Conservation (phyloP, 2,888 invertebrate species). For the Onthophagus sagittarius region DNA sequence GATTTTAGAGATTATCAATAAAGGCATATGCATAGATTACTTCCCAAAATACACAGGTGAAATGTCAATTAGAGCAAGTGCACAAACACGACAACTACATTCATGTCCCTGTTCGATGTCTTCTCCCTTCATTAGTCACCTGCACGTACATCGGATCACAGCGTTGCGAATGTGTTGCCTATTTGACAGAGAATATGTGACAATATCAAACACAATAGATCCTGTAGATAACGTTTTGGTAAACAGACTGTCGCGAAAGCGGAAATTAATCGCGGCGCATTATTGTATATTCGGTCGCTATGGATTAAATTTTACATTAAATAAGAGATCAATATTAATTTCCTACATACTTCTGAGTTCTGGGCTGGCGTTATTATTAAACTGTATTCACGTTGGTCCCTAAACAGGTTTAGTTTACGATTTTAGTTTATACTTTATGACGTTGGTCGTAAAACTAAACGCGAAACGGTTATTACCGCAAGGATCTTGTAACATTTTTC, state of each 20-base stretch:
- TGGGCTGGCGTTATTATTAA: not conserved
- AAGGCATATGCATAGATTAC: not conserved
- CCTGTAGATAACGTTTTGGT: not conserved
- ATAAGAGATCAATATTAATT: not conserved
- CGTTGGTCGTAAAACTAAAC: not conserved
- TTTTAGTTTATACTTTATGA: not conserved
- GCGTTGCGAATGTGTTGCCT: not conserved
- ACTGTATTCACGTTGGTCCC: not conserved
- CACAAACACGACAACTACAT: not conserved
- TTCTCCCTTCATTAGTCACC: not conserved
- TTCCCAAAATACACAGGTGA: not conserved
- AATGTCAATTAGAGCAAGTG: not conserved
- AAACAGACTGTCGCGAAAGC: not conserved
- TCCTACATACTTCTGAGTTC: not conserved
- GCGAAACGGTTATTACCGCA: not conserved
- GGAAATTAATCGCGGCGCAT: not conserved
- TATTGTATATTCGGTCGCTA: not conserved
- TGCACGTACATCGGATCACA: not conserved
- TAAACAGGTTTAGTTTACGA: not conserved
- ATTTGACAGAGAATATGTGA: not conserved
- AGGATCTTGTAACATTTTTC: not conserved
- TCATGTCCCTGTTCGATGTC: not conserved
- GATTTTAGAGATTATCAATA: not conserved
- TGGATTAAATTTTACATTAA: not conserved
- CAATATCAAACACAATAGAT: not conserved